Percentiles rank a stretch among this genome's conserved stretches.
Evolutionary conservation across 1,140 invertebrate species (phyloP).

Genomic region (Potamilus streckersoni): DNA sequence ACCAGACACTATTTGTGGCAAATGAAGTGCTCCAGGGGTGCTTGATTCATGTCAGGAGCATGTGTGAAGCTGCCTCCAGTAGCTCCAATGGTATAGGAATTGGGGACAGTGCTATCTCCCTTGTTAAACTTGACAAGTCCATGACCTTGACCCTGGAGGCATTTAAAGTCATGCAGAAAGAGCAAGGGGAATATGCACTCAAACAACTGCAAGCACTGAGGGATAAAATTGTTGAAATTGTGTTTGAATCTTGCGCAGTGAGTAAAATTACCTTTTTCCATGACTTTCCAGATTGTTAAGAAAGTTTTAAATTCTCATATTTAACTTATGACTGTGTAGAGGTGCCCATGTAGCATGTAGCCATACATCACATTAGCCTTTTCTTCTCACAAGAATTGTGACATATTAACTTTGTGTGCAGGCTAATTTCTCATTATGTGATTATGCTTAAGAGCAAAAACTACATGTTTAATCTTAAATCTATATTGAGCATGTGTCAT

Average conservation of each 20-base stretch:
- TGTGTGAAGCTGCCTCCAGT: conserved; percentile 62
- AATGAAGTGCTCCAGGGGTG: conserved; percentile 67
- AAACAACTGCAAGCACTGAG: conserved; percentile 52
- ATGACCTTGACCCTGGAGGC: conserved; percentile 56
- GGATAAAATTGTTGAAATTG: conserved; percentile 60
- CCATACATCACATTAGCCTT: too few relatives aligned
- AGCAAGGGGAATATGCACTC: conserved; percentile 47
- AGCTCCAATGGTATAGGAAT: conserved; percentile 53
- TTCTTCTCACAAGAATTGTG: too few relatives aligned
- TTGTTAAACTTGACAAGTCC: conserved; percentile 54
- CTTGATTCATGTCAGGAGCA: conserved; percentile 58
- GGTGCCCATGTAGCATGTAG: too few relatives aligned
- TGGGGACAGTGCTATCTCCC: conserved; percentile 47
- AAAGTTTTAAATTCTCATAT: too few relatives aligned
- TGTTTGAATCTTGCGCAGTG: conserved; percentile 66
- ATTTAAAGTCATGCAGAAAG: conserved; percentile 56
- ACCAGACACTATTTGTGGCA: conserved; percentile 60
- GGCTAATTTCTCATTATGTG: too few relatives aligned
- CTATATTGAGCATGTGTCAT: too few relatives aligned
- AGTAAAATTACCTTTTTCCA: conserved; percentile 32
- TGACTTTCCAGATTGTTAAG: not conserved
- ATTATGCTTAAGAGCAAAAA: too few relatives aligned
- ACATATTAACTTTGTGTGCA: too few relatives aligned
- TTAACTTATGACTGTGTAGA: too few relatives aligned
- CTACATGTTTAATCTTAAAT: too few relatives aligned